Base-by-base conservation (phyloP, 37 sponge, comb jelly and placozoan genomes). In the Lycopodina hypogea region DNA sequence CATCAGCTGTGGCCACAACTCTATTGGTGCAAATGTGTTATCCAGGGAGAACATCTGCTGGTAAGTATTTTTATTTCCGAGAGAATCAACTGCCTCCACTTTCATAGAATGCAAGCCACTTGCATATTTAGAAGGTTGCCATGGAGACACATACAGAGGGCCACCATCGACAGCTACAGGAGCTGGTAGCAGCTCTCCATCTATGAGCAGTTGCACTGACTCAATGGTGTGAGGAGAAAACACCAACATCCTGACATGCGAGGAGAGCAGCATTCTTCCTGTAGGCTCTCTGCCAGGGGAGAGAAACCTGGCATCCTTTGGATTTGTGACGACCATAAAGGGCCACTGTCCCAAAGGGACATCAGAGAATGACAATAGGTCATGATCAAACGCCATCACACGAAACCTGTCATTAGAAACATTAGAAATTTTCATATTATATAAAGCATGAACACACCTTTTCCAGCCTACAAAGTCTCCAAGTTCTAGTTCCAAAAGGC, bases 401-500 rank as follows among this genome's bases (percentile, higher is more conserved):
- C 96, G 84, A 81, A 79, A 96, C 83, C 94, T 92, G 28, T 26
- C n/a, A n/a, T n/a, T n/a, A n/a, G n/a, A n/a, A n/a, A n/a, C n/a
- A n/a, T n/a, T n/a, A n/a, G n/a, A n/a, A n/a, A n/a, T n/a, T n/a
- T n/a, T n/a, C 64, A 1, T 24, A 56, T 30, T 37, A 45, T 9
- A 45, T 45, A 4, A 60, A 7, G 24, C 48, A 70, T 28, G 22
- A 70, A 48, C 17, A 35, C 67, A 93, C 94, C 76, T 68, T 53
- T 86, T 70, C 28, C 81, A 76, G 42, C 51, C 60, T 33, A 72
- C 87, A 84, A 92, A 96, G 51, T 96, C 96, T 0, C 67, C 86
- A 17, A 96, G 85, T 48, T 96, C 96, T 61, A 96, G 70, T 65
- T 96, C 94, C 32, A 92, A 78, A 41, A 89, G 94, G 0, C 93